Evolutionary conservation across 2,113 vertebrate genomes (phyloP).

Genomic region (Plecturocebus donacophilus): DNA sequence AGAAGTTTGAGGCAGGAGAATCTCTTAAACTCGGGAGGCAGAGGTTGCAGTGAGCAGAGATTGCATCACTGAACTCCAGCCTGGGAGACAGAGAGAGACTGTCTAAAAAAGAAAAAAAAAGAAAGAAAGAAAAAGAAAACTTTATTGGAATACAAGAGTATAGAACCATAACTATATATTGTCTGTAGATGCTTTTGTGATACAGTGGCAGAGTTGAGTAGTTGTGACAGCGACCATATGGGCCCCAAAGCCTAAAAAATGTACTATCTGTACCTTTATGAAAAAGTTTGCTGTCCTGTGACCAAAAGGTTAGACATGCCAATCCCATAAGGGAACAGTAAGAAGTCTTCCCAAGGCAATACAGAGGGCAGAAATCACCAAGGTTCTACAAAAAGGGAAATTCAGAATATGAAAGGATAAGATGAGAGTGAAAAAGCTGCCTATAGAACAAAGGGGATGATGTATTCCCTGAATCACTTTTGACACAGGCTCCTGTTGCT

Average conservation of each 20-base stretch:
- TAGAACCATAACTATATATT: neutral
- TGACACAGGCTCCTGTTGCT: neutral
- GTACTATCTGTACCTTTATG: neutral
- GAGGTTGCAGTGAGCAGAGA: no score
- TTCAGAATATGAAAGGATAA: neutral
- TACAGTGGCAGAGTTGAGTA: neutral
- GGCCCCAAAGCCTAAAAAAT: neutral
- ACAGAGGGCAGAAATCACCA: neutral
- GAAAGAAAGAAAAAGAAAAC: neutral
- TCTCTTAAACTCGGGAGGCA: no score
- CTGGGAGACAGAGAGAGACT: no score
- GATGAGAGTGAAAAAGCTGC: neutral
- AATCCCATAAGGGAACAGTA: neutral
- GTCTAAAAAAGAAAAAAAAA: no score
- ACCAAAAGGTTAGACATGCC: neutral
- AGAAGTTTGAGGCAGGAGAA: no score
- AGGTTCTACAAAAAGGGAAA: neutral
- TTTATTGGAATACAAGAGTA: neutral
- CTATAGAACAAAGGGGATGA: neutral
- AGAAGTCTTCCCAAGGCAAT: neutral
- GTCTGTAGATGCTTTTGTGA: neutral
- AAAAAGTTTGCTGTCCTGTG: neutral
- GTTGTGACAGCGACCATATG: neutral
- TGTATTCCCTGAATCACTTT: neutral
- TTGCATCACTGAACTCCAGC: no score